Base-by-base conservation (phyloP, 2,797 vertebrate species). In the Rhinatrema bivittatum region DNA sequence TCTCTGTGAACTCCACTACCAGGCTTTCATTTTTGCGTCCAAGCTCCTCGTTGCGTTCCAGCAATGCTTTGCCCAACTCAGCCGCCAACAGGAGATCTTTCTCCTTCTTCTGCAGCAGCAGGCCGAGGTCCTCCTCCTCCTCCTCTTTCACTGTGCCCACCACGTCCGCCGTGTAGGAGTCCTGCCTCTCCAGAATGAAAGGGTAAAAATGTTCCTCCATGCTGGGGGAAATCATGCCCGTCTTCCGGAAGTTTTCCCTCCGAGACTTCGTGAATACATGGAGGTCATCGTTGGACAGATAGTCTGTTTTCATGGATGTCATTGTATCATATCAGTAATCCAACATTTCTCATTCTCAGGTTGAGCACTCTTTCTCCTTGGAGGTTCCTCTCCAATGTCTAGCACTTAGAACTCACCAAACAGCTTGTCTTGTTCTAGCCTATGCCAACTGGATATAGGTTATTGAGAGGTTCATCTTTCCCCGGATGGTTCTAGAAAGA, bases 41-140 rank as follows among this genome's bases (percentile, higher is more conserved):
- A 40, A 77, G 60, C 25, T 74, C 67, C 44, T 79, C 72, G 0
- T 74, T 77, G 10, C 55, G 59, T 8, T 79, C 72, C 51, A 79
- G 59, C 2, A 79, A 68, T 50, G 76, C 76, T 48, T 79, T 79
- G 20, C 76, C 76, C 1, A 79, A 54, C 19, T 72, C 74, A 0
- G 76, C 76, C 0, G 76, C 76, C 51, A 79, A 22, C 5, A 77
- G 47, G 32, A 79, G 24, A 35, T 79, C 76, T 16, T 79, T 68
- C 30, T 77, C 70, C 40, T 70, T 72, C 27, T 64, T 63, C 41
- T 72, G 68, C 36, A 79, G 58, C 22, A 57, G 57, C 32, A 68
- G 33, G 13, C 38, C 47, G 36, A 72, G 42, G 41, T 77, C 70
- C 9, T 61, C 62, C 11, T 65, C 73, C 9, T 47, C 50, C 0